phyloP scores from a whole-genome alignment of 2,113 vertebrate species.

The Pica pica region DNA sequence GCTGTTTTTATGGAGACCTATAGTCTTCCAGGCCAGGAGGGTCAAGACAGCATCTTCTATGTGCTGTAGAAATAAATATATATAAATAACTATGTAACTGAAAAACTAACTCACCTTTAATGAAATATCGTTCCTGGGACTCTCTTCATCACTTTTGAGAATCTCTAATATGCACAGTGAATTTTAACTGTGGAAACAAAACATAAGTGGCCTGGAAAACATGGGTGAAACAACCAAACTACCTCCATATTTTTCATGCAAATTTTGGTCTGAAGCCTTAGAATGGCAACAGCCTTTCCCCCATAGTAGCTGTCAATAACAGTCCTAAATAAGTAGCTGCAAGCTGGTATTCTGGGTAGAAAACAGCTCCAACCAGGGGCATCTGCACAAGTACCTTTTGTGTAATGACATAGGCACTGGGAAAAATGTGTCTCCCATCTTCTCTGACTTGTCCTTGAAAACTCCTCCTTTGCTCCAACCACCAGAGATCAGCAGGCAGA shows the following conservation, averaged over 20 bases:
- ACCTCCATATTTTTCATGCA: neutral
- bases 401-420: neutral
- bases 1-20: neutral
- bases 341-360: neutral
- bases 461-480: neutral
- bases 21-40: neutral
- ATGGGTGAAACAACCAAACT: neutral
- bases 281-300: neutral
- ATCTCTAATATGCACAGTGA: neutral
- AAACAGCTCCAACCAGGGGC: neutral
- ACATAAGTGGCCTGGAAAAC: neutral
- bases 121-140: neutral
- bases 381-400: neutral
- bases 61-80: neutral
- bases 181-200: neutral
- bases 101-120: neutral
- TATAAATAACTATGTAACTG: neutral
- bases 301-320: neutral
- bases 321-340: neutral
- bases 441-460: neutral
- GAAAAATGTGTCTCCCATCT: neutral
- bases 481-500: neutral
- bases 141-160: neutral
- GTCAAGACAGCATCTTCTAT: neutral
- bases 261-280: neutral